A percentile compares a stretch with the other conserved stretches of the same genome.
Evolutionary conservation across 2,797 vertebrate genomes (phyloP).

Genomic region (Anableps anableps): DNA sequence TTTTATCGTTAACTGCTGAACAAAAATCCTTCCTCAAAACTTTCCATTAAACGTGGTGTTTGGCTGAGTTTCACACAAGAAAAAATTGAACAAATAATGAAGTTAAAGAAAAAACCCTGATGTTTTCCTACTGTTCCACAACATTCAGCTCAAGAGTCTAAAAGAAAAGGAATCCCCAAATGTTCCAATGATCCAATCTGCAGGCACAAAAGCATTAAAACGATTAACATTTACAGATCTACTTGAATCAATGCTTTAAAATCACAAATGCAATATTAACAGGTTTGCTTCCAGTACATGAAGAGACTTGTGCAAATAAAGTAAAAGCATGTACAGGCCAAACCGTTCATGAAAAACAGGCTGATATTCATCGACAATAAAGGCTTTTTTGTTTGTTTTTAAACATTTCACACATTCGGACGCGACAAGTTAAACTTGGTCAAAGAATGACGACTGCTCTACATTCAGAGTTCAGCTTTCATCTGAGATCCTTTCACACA

Average conservation of each 20-base stretch:
- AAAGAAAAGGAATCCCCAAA: slow-evolving; percentile 8
- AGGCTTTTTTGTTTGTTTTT: not conserved
- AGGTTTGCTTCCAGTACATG: slow-evolving; percentile 42
- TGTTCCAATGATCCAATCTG: not conserved
- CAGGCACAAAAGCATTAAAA: slow-evolving; percentile 18
- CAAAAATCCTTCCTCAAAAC: not conserved
- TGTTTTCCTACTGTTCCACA: not conserved
- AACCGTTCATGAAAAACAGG: slow-evolving; percentile 14
- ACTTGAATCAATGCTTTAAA: slow-evolving; percentile 31
- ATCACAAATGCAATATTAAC: slow-evolving; percentile 24
- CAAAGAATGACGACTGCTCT: slow-evolving; percentile 22
- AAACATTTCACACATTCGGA: slow-evolving; percentile 7
- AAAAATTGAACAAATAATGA: not conserved
- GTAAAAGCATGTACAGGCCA: slow-evolving; percentile 31
- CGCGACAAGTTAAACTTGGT: slow-evolving; percentile 13
- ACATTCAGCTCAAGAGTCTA: slow-evolving; percentile 2
- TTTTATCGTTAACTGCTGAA: not conserved
- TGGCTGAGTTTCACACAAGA: not conserved
- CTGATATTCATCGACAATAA: not conserved
- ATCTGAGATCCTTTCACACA: slow-evolving; percentile 27
- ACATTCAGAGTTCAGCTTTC: slow-evolving; percentile 44
- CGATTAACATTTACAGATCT: slow-evolving; percentile 23
- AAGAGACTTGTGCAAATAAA: slow-evolving; percentile 58
- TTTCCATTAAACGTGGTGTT: not conserved
- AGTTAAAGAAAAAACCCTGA: not conserved